Percentiles rank a stretch among this genome's conserved stretches.
Conservation (phyloP, 1,140 invertebrate genomes). For the Papilio aristodemus region DNA sequence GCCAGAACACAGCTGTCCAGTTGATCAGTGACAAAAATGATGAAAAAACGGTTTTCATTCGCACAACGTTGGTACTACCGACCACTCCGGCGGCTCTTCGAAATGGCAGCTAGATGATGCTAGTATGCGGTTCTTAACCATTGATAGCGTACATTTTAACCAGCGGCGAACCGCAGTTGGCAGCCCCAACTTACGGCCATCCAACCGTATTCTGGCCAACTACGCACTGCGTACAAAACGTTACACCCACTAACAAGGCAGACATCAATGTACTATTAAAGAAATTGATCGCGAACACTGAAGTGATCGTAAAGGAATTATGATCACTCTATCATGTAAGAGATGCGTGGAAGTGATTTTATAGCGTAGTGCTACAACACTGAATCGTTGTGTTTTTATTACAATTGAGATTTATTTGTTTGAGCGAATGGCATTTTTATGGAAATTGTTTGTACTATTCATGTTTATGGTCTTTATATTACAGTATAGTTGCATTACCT, state of each 20-base stretch:
- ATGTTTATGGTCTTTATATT: neutral
- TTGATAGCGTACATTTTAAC: too few species aligned
- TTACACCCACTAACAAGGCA: neutral
- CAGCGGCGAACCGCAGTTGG: too few species aligned
- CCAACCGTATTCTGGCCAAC: too few species aligned
- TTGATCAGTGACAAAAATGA: too few species aligned
- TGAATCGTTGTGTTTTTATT: constrained; percentile 9
- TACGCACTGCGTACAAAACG: too few species aligned
- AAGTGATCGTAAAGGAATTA: constrained; percentile 17
- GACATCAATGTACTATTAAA: constrained; percentile 11
- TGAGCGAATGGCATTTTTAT: neutral
- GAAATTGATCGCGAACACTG: neutral
- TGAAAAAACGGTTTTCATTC: too few species aligned
- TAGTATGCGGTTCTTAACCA: too few species aligned
- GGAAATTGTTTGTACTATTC: constrained; percentile 3
- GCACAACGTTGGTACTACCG: too few species aligned
- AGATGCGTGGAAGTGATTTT: constrained; percentile 14
- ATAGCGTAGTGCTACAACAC: constrained; percentile 7
- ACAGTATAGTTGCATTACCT: neutral
- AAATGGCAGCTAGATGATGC: too few species aligned
- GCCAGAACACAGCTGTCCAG: too few species aligned
- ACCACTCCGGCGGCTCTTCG: too few species aligned
- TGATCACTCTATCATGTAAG: neutral
- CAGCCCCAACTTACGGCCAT: too few species aligned
- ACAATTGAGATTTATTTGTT: constrained; percentile 15